Evolutionary conservation across 2,888 invertebrate genomes (phyloP), one percentile per base, ranked within the genome.

Genomic region (Acanthococcus lagerstroemiae): DNA sequence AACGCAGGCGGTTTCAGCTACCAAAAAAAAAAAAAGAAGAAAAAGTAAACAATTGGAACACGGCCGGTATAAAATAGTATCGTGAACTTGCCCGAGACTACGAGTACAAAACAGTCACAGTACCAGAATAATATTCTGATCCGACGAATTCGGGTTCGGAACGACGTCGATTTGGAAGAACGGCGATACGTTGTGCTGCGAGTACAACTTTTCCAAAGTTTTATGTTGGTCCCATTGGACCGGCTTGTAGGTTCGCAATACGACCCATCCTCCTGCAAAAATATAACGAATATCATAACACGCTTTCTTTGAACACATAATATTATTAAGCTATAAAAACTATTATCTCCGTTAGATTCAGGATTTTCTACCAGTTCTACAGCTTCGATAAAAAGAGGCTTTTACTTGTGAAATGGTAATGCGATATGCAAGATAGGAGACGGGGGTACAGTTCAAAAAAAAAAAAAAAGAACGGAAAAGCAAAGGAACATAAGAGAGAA

Each of bases 141-240:
- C 74, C 1, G 78, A 78, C 61, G 75, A 71, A 50, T 74, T 73
- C 1, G 80, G 78, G 73, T 81, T 79, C 1, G 81, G 78, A 45
- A 78, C 78, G 12, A 82, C 80, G 19, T 76, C 73, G 17, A 82
- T 75, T 70, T 76, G 75, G 73, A 82, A 81, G 72, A 78, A 82
- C 0, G 81, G 80, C 3, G 77, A 74, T 1, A 78, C 79, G 21
- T 80, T 79, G 69, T 78, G 79, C 50, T 76, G 74, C 1, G 78
- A 75, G 46, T 81, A 80, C 1, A 82, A 73, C 7, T 74, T 74
- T 44, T 74, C 73, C 30, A 81, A 70, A 7, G 78, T 73, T 30
- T 71, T 68, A 37, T 75, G 74, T 56, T 74, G 73, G 67, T 79
- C 78, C 75, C 79, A 80, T 15, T 75, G 74, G 4, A 71, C 72